Evolutionary conservation across 1,140 invertebrate species (phyloP).

Genomic region (Phenacoccus solenopsis): DNA sequence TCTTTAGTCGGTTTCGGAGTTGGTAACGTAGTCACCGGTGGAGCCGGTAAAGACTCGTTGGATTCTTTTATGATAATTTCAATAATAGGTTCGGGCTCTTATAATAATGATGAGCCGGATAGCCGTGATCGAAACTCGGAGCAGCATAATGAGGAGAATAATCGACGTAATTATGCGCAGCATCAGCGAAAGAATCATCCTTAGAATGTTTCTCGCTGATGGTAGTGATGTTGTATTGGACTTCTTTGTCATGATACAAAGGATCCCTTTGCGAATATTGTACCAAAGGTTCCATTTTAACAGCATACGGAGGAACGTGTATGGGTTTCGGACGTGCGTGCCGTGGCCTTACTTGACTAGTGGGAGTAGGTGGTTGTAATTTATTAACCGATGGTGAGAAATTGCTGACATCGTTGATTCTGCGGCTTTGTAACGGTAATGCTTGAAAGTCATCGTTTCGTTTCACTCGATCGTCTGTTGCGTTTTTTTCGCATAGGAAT

Average conservation of each 20-base stretch:
- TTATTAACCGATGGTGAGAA: neutral
- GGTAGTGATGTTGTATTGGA: conserved; percentile 18
- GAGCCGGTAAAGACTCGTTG: conserved; percentile 59
- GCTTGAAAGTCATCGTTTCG: neutral
- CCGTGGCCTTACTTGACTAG: neutral
- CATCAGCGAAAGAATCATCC: conserved; percentile 28
- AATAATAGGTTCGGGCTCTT: conserved; percentile 75
- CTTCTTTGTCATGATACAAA: conserved; percentile 43
- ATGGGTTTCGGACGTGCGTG: neutral
- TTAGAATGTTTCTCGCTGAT: neutral
- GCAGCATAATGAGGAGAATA: conserved; percentile 19
- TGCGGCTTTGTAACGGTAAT: neutral
- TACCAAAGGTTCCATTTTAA: conserved; percentile 64
- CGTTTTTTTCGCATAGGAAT: neutral
- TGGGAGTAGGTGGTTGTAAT: neutral
- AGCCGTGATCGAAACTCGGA: conserved; percentile 11
- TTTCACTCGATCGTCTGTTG: neutral
- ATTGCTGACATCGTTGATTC: neutral
- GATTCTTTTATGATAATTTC: conserved; percentile 84
- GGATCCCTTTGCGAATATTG: conserved; percentile 66
- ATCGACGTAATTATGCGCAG: neutral
- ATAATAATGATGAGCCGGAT: conserved; percentile 44
- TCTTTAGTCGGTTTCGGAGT: conserved; percentile 36
- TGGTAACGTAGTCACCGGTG: conserved; percentile 33
- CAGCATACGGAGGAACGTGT: conserved; percentile 49